Conservation (phyloP, 2,888 invertebrate genomes). For the Trichopoda pennipes region DNA sequence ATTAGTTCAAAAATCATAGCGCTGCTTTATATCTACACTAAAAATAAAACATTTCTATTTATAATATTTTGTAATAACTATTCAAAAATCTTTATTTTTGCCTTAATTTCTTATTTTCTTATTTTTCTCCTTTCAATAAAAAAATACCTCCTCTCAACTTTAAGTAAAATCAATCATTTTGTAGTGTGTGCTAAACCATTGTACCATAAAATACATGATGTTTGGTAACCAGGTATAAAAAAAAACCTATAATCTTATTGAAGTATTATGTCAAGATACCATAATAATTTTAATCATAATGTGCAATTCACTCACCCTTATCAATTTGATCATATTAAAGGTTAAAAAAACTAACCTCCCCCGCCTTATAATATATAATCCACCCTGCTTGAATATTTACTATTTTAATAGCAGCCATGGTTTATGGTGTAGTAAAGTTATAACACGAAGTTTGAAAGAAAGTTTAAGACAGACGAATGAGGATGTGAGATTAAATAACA, state of each 20-base stretch:
- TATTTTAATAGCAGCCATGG: not conserved
- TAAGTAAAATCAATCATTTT: not conserved
- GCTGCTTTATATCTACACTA: too few species aligned
- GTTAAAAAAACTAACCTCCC: not conserved
- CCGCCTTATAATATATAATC: not conserved
- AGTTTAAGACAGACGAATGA: not conserved
- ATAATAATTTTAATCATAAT: conserved; percentile 24
- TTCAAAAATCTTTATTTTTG: too few species aligned
- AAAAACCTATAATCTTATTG: conserved; percentile 7
- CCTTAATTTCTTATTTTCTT: not conserved
- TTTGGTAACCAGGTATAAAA: not conserved
- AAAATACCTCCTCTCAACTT: not conserved
- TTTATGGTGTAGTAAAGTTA: conserved; percentile 16
- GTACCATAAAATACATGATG: not conserved
- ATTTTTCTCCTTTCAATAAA: not conserved
- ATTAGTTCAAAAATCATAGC: too few species aligned
- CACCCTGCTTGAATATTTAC: conserved; percentile 10
- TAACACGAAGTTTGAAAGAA: not conserved
- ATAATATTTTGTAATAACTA: too few species aligned
- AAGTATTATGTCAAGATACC: conserved; percentile 32
- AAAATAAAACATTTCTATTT: too few species aligned
- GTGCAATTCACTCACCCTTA: not conserved
- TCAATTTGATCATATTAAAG: not conserved
- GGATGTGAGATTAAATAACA: conserved; percentile 11
- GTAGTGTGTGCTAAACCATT: not conserved